phyloP scores from a whole-genome alignment of 1,140 invertebrate species.

The Apis laboriosa region DNA sequence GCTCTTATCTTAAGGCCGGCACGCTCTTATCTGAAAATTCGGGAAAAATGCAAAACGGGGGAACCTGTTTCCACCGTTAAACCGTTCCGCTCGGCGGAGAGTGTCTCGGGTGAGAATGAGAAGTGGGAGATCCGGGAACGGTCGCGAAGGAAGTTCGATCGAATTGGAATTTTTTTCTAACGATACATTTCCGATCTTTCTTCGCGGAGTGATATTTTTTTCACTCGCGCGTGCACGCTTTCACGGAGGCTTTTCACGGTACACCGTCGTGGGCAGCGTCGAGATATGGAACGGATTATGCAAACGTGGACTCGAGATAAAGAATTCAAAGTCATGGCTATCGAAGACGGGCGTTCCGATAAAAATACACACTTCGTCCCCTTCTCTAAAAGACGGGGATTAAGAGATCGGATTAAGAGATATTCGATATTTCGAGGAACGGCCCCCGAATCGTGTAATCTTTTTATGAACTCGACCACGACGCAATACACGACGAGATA shows the following conservation, averaged over 20 bases:
- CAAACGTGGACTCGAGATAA: constrained; percentile 5
- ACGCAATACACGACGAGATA: no score
- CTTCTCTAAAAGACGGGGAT: background rate
- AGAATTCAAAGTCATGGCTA: constrained; percentile 12
- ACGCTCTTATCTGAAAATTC: constrained; percentile 29
- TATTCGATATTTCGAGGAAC: background rate
- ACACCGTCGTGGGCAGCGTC: no score
- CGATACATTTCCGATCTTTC: no score
- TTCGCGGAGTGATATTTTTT: no score
- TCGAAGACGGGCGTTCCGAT: background rate
- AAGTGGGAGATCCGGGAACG: no score
- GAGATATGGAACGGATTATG: background rate
- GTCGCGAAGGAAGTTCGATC: no score
- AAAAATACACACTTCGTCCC: background rate
- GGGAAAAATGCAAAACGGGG: constrained; percentile 28
- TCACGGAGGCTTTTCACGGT: no score
- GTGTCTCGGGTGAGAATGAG: background rate
- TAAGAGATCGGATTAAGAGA: background rate
- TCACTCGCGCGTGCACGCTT: no score
- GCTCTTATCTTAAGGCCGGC: background rate
- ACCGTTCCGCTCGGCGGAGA: constrained; percentile 24
- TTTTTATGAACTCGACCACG: background rate
- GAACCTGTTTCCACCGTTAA: constrained; percentile 42
- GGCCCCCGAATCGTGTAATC: no score
- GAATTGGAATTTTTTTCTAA: no score